Base-by-base conservation (phyloP, 2,113 vertebrate genomes). In the Rhinolophus ferrumequinum region DNA sequence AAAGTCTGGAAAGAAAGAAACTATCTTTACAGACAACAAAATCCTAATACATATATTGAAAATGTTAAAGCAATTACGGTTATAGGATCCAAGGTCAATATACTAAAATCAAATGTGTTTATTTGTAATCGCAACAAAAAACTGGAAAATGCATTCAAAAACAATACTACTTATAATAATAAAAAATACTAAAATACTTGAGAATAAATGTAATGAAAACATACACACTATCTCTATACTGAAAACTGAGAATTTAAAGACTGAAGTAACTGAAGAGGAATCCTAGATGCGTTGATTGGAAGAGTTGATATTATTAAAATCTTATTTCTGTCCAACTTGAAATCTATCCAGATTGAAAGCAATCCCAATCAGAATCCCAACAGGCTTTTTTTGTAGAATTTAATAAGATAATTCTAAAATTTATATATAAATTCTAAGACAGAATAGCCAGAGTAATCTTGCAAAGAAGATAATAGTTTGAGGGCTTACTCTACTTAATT, bases 81-180 rank as follows among this genome's bases (percentile, higher is more conserved):
- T 86, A 6, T 75, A 47, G 26, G 15, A 69, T 94, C 52, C 6
- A 80, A 58, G 7, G 47, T 52, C 79, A 88, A 6, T 77, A 92
- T 15, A 62, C 30, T 41, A 58, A 89, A 86, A 52, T 81, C 8
- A 96, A 73, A 54, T 52, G 2, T 52, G 6, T 38, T 35, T 86
- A 80, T 75, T 81, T 86, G 86, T 67, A 33, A 10, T 8, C 81
- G 86, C 52, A 89, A 75, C 66, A 86, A 86, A 62, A 91, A 84
- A 64, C 8, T 86, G 18, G 11, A 95, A 95, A 79, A 44, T 35
- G 76, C 5, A 50, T 87, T 44, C 75, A 60, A 58, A 77, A 90
- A 70, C 8, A 62, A 58, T 60, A 30, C 2, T 5, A 58, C 41
- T 60, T 87, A 35, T 12, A 67, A 82, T 16, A 66, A 82, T 16